Base-by-base conservation (phyloP, 2,888 invertebrate species). In the Pristionchus arcanus region DNA sequence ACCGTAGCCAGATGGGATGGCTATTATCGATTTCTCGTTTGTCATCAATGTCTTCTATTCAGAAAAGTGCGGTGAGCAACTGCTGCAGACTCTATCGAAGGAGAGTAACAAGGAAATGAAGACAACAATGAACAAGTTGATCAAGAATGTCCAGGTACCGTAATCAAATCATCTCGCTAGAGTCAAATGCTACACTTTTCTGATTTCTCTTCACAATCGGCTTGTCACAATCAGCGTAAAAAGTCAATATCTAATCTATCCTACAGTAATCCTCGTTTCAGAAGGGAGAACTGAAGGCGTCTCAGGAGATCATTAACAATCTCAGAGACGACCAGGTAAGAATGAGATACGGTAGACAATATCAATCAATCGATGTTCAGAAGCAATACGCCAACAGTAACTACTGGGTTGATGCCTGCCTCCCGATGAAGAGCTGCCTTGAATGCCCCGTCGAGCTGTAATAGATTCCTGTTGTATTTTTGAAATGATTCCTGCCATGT, bases 21-120 rank as follows among this genome's bases (percentile, higher is more conserved):
- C 77, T 53, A 55, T 15, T 49, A 7, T 11, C n/a, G n/a, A n/a
- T 9, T 25, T 49, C 15, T 28, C 37, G 34, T 31, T 49, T 7
- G 11, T 21, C 11, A 53, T 59, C 34, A 15, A 42, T 55, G 3
- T 28, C 7, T 9, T n/a, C 25, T 11, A 28, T 88, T 88, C 37
- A 88, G 87, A 88, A n/a, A 88, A 88, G 42, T 88, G 87, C 25
- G 87, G 87, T 21, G 87, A 88, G 74, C 87, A 88, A 55, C 74
- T 88, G 25, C 55, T 88, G 55, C 21, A 9, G 53, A 25, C 25
- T 1, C 87, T 88, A 0, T n/a, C 87, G 15, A 88, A 88, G 74
- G 87, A 88, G 55, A 42, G 49, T 5, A 74, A 88, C 87, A 88
- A 88, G 74, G 87, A 71, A 31, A 88, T 88, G 87, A 88, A 88